A percentile compares a stretch with the other conserved stretches of the same genome.
These are phyloP conservation scores for Pterophyllum scalare DNA, from an alignment of 2,113 vertebrate genomes.

Conservation along the genomic window DNA sequence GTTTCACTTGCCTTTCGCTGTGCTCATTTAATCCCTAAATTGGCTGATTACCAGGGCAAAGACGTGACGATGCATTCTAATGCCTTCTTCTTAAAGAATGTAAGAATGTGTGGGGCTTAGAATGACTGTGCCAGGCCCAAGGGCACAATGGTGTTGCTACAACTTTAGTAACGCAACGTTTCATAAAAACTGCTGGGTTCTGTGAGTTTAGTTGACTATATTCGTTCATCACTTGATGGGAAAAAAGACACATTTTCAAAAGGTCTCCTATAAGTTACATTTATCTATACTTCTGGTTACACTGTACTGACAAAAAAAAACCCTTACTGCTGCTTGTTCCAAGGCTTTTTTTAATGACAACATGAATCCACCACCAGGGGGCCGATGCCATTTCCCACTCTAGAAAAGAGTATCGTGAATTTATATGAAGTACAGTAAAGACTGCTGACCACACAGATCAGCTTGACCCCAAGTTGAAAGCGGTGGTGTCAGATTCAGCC, in stretches of 20 bases:
- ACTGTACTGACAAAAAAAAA: not conserved
- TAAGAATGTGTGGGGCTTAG: not conserved
- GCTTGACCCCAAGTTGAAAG: too few relatives aligned
- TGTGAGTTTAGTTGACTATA: not conserved
- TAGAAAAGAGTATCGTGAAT: too few relatives aligned
- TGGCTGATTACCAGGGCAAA: constrained; percentile 43
- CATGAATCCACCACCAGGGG: too few relatives aligned
- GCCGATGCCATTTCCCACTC: too few relatives aligned
- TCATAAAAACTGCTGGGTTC: not conserved
- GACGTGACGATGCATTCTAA: constrained; percentile 39
- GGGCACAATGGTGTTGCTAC: constrained; percentile 28
- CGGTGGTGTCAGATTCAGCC: too few relatives aligned
- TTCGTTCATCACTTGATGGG: not conserved
- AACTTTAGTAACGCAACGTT: constrained; percentile 16
- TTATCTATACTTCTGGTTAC: not conserved
- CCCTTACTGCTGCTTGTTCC: too few relatives aligned
- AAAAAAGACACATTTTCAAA: not conserved
- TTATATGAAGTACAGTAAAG: too few relatives aligned
- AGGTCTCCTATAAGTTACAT: not conserved
- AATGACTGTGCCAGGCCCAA: constrained; percentile 36
- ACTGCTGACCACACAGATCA: too few relatives aligned
- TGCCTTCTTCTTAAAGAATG: not conserved
- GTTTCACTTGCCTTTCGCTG: constrained; percentile 37
- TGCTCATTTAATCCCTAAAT: constrained; percentile 55
- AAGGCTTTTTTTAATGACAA: too few relatives aligned